Conservation (phyloP, 2,888 invertebrate genomes). For the Pyrgus malvae region DNA sequence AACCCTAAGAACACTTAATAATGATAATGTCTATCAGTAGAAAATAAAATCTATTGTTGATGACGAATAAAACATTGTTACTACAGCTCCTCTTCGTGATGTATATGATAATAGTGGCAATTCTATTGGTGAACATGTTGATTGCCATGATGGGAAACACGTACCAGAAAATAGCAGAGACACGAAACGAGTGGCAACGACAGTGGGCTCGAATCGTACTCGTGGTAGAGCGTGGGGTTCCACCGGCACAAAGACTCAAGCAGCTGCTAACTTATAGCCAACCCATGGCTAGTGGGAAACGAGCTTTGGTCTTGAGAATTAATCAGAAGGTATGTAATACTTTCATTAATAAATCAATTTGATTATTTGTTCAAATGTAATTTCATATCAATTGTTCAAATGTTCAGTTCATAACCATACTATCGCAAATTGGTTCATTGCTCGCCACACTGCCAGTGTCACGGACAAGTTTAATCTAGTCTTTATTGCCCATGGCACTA, state of each 20-base stretch:
- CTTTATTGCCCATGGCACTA: too few species aligned
- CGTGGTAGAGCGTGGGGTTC: constrained; percentile 98
- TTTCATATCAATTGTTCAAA: too few species aligned
- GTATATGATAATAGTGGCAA: constrained; percentile 98
- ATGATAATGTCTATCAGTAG: too few species aligned
- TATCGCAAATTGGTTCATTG: too few species aligned
- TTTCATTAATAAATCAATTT: too few species aligned
- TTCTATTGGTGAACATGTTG: constrained; percentile 97
- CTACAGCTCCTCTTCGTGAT: constrained; percentile 97
- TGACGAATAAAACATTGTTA: too few species aligned
- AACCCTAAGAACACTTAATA: too few species aligned
- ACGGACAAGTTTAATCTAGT: too few species aligned
- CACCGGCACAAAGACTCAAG: constrained; percentile 91
- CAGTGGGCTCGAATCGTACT: constrained; percentile 99
- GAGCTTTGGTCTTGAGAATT: constrained; percentile 92
- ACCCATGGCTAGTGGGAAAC: constrained; percentile 93
- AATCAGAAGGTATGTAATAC: constrained; percentile 91
- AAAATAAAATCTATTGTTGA: too few species aligned
- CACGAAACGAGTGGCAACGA: constrained; percentile 98
- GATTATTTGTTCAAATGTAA: background rate
- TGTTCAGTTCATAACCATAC: too few species aligned
- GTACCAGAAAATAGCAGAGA: constrained; percentile 98
- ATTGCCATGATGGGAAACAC: constrained; percentile 99
- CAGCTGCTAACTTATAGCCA: constrained; percentile 96
- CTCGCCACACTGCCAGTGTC: too few species aligned